Evolutionary conservation across 64 coral and sea anemone species (phyloP), one percentile per base, ranked within the genome.

Genomic region (Actinia equina): DNA sequence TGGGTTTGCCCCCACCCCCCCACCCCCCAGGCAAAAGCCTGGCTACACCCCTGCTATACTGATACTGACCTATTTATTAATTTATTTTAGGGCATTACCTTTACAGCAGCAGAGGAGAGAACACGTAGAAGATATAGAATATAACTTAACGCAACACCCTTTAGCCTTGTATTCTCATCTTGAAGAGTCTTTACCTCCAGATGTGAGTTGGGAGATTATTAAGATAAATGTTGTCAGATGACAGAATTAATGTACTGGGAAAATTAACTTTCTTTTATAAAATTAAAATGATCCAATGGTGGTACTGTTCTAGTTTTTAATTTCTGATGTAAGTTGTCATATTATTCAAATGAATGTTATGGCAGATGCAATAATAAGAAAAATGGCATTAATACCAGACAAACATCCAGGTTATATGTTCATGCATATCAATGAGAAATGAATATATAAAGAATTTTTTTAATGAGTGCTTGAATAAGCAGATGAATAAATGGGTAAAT

Each of bases 101-200:
- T 89, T 98, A 88, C 96, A 98, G 65, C 96, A 98, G 81, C 93
- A 98, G 74, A 92, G 96, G 49, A 79, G 96, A 60, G 91, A 92
- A n/a, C 90, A 92, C 61, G 96, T 98, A 17, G 96, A 98, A 52
- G 93, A 95, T 74, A 95, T 98, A 69, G 96, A 98, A 71, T 92
- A 90, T 79, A 98, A 94, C 76, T 83, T 98, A 44, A 89, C 88
- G 7, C 90, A 98, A 85, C 96, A 98, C 60, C 96, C 93, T 13
- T 60, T 98, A 55, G 96, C 96, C 67, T 71, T 98, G 20, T 98
- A 95, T 67, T 90, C 96, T 82, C 96, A 98, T 26, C 65, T 98
- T 26, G 96, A 98, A 86, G 90, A 98, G 82, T 98, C 96, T 8
- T 82, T 98, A 30, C 93, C 93, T 80, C 93, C 95, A 54, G 96